A percentile compares a stretch with the other conserved stretches of the same genome.
Conservation (phyloP, 1,140 invertebrate genomes). For the Anoplophora glabripennis region DNA sequence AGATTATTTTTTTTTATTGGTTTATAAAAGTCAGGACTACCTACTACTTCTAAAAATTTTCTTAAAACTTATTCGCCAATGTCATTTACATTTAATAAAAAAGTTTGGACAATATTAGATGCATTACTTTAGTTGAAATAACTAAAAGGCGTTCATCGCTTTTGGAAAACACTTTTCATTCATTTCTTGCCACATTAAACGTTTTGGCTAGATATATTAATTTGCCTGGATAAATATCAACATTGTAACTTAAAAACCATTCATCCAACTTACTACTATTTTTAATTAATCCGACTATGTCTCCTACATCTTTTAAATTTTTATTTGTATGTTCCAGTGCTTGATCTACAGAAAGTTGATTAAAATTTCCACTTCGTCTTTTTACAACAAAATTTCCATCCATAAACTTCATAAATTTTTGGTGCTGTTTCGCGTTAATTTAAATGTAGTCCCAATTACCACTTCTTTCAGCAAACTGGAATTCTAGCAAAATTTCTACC, state of each 20-base stretch:
- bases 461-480: not conserved
- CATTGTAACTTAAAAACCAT: slow-evolving; percentile 6
- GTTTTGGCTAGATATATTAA: slow-evolving; percentile 1
- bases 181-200: not conserved
- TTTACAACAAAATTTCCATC: slow-evolving; percentile 5
- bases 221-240: not conserved
- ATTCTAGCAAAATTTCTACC: slow-evolving; percentile 2
- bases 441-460: slow-evolving; percentile 4
- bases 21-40: too few relatives aligned
- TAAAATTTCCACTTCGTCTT: not conserved
- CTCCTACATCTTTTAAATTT: not conserved
- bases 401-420: slow-evolving; percentile 3
- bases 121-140: not conserved
- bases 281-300: too few relatives aligned
- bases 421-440: not conserved
- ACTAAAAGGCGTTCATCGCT: not conserved
- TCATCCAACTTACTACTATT: slow-evolving; percentile 1
- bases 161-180: slow-evolving; percentile 3
- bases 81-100: too few relatives aligned
- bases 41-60: too few relatives aligned
- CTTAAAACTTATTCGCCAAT: too few relatives aligned
- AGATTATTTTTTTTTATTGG: too few relatives aligned
- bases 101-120: too few relatives aligned
- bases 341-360: slow-evolving; percentile 6
- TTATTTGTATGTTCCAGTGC: slow-evolving; percentile 1